These are phyloP conservation scores for Silurus meridionalis DNA, from an alignment of 2,113 vertebrate genomes.

Conservation along the genomic window DNA sequence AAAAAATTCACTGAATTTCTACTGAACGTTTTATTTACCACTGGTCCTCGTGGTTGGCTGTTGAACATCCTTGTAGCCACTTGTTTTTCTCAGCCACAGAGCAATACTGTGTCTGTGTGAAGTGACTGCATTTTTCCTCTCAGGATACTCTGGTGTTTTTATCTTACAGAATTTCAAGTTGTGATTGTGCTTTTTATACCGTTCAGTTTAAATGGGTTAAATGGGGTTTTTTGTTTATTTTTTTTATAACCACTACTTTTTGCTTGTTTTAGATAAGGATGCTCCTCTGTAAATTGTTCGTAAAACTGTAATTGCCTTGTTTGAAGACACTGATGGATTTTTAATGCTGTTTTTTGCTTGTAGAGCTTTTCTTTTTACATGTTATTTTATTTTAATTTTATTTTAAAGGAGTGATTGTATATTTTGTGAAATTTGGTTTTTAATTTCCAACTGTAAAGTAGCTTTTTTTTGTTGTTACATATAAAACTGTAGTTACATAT, in stretches of 20 bases:
- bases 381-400: slow-evolving; percentile 13
- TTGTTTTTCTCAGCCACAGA: slow-evolving; percentile 59
- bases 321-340: slow-evolving; percentile 73
- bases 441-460: neutral
- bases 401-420: slow-evolving; percentile 37
- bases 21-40: slow-evolving; percentile 20
- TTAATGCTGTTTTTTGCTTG: slow-evolving; percentile 65
- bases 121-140: slow-evolving; percentile 65
- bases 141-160: slow-evolving; percentile 64
- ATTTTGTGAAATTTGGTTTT: slow-evolving; percentile 31
- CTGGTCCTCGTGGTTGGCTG: slow-evolving; percentile 42
- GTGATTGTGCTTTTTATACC: slow-evolving; percentile 44
- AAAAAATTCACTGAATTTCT: slow-evolving; percentile 18
- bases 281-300: slow-evolving; percentile 44
- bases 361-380: slow-evolving; percentile 45
- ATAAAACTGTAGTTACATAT: neutral
- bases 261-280: slow-evolving; percentile 17
- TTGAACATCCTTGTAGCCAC: slow-evolving; percentile 42
- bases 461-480: neutral
- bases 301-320: slow-evolving; percentile 69
- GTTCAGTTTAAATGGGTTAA: slow-evolving; percentile 45
- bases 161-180: slow-evolving; percentile 23
- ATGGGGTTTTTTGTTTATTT: neutral
- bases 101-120: slow-evolving; percentile 67
- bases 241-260: slow-evolving; percentile 59